Evolutionary conservation across 2,888 invertebrate species (phyloP).

Genomic region (Diarsia rubi): DNA sequence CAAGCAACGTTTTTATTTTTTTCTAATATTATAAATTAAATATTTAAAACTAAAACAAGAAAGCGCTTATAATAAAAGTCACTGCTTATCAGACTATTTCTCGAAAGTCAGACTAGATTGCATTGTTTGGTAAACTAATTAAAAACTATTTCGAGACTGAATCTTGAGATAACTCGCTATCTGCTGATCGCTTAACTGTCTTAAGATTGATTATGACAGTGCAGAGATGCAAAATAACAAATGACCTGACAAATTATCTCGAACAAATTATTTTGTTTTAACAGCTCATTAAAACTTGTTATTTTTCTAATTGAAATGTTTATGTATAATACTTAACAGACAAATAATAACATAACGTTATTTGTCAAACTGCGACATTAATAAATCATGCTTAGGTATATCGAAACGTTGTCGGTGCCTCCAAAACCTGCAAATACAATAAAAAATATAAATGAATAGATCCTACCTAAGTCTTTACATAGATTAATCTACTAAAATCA

Average conservation of each 20-base stretch:
- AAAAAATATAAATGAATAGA: not conserved
- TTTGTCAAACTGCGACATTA: not conserved
- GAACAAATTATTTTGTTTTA: slow-evolving; percentile 6
- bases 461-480: not conserved
- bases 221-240: slow-evolving; percentile 34
- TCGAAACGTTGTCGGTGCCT: not conserved
- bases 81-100: slow-evolving; percentile 1
- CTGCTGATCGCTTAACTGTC: slow-evolving; percentile 18
- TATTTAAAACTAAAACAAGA: slow-evolving; percentile 1
- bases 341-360: not conserved
- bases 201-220: slow-evolving; percentile 55
- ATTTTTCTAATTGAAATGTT: slow-evolving; percentile 3
- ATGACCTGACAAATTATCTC: slow-evolving; percentile 35
- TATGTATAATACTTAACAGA: not conserved
- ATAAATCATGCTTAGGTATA: not conserved
- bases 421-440: not conserved
- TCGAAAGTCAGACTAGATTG: slow-evolving; percentile 18
- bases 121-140: slow-evolving; percentile 38
- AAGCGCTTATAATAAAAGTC: slow-evolving; percentile 2
- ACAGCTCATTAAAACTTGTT: slow-evolving; percentile 24
- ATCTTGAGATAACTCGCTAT: slow-evolving; percentile 26
- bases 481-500: not conserved
- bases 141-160: slow-evolving; percentile 33
- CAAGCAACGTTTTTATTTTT: not conserved
- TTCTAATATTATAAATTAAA: not conserved